These are phyloP conservation scores for Escarpia spicata DNA, from an alignment of 2,888 invertebrate species.

Conservation along the genomic window DNA sequence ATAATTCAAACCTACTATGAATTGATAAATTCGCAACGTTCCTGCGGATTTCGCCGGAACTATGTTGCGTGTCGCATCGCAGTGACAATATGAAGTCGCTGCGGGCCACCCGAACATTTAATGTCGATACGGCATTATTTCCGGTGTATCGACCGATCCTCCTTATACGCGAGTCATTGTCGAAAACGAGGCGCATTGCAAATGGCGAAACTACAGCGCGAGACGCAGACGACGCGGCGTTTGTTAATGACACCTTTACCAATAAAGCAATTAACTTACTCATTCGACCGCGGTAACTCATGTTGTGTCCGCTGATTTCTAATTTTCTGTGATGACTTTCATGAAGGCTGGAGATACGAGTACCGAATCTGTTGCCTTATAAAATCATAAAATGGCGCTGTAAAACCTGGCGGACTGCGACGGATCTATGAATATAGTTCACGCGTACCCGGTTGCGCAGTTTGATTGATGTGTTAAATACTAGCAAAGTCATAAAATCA, in stretches of 20 bases:
- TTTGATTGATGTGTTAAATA: background rate
- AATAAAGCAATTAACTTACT: conserved; percentile 6
- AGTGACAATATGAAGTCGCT: background rate
- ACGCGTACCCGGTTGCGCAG: background rate
- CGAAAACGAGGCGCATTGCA: background rate
- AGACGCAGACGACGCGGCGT: background rate
- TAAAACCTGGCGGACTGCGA: background rate
- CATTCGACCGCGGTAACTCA: background rate
- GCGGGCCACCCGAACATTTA: conserved; percentile 4
- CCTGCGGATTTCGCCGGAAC: background rate
- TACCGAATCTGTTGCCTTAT: background rate
- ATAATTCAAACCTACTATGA: background rate
- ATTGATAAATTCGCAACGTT: background rate
- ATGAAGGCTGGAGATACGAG: background rate
- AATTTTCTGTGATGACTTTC: conserved; percentile 12
- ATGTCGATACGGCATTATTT: background rate
- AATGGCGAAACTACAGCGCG: background rate
- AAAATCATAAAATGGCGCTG: background rate
- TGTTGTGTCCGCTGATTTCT: background rate
- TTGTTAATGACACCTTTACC: background rate
- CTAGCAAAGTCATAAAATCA: background rate
- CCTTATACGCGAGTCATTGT: background rate
- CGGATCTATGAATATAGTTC: conserved; percentile 4
- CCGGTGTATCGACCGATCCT: background rate
- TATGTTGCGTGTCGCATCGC: background rate